Evolutionary conservation across 1,140 invertebrate genomes (phyloP).

Genomic region (Drosophila sp.): DNA sequence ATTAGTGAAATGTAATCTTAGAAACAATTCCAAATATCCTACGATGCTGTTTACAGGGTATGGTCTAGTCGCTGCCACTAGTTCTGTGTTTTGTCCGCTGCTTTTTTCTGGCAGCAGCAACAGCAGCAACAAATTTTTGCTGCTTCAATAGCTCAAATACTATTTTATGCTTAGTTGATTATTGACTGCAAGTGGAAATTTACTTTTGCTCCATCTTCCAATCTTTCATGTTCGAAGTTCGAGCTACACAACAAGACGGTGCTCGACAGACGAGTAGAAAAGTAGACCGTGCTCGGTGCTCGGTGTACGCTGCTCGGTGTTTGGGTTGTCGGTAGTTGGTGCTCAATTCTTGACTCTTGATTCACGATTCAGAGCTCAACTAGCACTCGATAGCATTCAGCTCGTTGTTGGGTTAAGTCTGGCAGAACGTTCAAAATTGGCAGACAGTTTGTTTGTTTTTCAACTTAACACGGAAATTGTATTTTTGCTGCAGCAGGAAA

Average conservation of each 20-base stretch:
- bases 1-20: too few relatives aligned
- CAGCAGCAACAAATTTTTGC: slow-evolving; percentile 74
- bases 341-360: slow-evolving; percentile 15
- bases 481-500: slow-evolving; percentile 51
- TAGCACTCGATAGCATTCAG: slow-evolving; percentile 46
- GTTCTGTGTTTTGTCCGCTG: slow-evolving; percentile 15
- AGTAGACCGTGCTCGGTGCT: neutral
- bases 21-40: too few relatives aligned
- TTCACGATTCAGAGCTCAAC: slow-evolving; percentile 38
- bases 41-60: neutral
- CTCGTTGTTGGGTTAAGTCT: slow-evolving; percentile 53
- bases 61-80: neutral
- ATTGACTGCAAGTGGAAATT: slow-evolving; percentile 74
- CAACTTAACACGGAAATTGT: slow-evolving; percentile 81
- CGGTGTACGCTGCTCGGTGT: neutral
- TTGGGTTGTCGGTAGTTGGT: neutral
- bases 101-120: slow-evolving; percentile 33
- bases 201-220: slow-evolving; percentile 59
- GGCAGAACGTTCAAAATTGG: slow-evolving; percentile 79
- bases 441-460: slow-evolving; percentile 78
- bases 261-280: neutral
- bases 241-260: neutral
- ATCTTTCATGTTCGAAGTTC: slow-evolving; percentile 17
- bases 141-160: slow-evolving; percentile 83
- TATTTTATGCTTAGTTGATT: slow-evolving; percentile 84